Evolutionary conservation across 2,888 invertebrate genomes (phyloP), one percentile per base, ranked within the genome.

Genomic region (Adela reaumurella): DNA sequence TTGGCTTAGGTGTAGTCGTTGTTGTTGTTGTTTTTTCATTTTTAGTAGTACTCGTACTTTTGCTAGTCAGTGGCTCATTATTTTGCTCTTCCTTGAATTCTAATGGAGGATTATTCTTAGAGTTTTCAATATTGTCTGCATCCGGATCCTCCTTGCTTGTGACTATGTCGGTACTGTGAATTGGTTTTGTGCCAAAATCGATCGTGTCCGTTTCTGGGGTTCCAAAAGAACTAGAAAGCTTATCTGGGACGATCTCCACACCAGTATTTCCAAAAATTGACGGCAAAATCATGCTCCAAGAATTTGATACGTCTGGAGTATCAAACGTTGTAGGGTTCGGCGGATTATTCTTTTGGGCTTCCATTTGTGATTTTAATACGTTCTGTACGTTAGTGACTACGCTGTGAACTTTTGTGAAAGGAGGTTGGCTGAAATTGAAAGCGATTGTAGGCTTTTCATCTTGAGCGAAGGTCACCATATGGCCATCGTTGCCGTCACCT

Each of bases 301-400:
- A 85, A 46, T 87, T 85, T 1, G 87, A 85, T 0, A 88, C 87
- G 61, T 89, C 88, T 1, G 88, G 88, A 1, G 87, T 88, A 56
- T 88, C 88, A 49, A 88, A 70, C 3, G 83, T 70, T 2, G 81
- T 80, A 54, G 71, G 72, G 28, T 67, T 55, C 51, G 60, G 64
- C 53, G 63, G 71, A 58, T 61, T 70, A 62, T 63, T 82, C 77
- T 85, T 71, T 74, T 86, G 62, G 66, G 81, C 60, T 76, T 86
- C 87, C 67, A 90, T 83, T 70, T 92, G 91, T 48, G 87, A 87
- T 66, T 89, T 90, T 0, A 93, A 70, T 14, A 93, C 92, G 63
- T 85, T 90, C 64, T 93, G 92, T 1, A 93, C 92, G 58, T 89
- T 91, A 35, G 85, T 85, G 0, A 93, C 89, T 6, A 93, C 90